Percentiles rank a stretch among this genome's conserved stretches.
phyloP scores from a whole-genome alignment of 2,113 vertebrate genomes.

The Thamnaconus septentrionalis region DNA sequence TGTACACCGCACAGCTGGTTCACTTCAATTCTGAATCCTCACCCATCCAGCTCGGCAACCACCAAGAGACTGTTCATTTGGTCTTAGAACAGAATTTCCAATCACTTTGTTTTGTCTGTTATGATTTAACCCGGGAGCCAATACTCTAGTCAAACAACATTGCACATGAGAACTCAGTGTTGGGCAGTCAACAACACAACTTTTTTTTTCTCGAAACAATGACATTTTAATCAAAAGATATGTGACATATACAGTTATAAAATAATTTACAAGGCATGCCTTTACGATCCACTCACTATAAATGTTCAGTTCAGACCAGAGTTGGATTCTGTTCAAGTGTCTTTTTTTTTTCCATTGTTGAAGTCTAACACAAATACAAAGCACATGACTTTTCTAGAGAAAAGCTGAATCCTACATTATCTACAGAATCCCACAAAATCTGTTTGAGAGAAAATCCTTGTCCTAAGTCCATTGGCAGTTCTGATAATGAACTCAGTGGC shows the following conservation, averaged over 20 bases:
- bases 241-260: slow-evolving; percentile 77
- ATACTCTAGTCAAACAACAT: too few species aligned
- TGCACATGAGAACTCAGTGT: too few species aligned
- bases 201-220: slow-evolving; percentile 65
- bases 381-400: slow-evolving; percentile 69
- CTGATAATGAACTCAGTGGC: slow-evolving; percentile 55
- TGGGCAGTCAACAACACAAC: neutral
- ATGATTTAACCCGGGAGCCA: too few species aligned
- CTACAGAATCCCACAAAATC: slow-evolving; percentile 65
- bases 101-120: too few species aligned
- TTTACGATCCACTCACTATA: slow-evolving; percentile 77
- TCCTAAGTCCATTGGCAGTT: slow-evolving; percentile 46
- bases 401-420: slow-evolving; percentile 69
- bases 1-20: too few species aligned
- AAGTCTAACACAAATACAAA: slow-evolving; percentile 71
- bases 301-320: slow-evolving; percentile 76
- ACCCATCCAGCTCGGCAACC: too few species aligned
- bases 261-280: slow-evolving; percentile 81
- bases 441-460: slow-evolving; percentile 52
- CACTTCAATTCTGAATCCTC: too few species aligned
- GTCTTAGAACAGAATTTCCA: too few species aligned
- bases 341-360: slow-evolving; percentile 47
- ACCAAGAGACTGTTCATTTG: too few species aligned
- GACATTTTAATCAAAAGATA: slow-evolving; percentile 77
- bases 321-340: slow-evolving; percentile 58